Conservation (phyloP, 2,113 vertebrate species). For the Prunella himalayana region DNA sequence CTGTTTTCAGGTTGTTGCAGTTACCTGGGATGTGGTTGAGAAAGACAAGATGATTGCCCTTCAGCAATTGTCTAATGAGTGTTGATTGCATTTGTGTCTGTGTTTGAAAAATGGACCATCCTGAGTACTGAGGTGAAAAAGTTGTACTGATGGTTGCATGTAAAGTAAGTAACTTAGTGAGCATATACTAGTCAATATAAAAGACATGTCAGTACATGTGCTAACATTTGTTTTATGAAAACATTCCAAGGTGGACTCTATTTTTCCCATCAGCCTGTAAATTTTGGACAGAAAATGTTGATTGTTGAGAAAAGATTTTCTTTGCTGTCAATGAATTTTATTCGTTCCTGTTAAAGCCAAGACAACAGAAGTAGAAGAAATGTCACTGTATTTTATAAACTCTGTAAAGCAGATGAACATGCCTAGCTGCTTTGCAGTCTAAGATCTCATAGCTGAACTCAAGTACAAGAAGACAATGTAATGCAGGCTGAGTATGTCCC, state of each 20-base stretch:
- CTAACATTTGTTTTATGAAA: background rate
- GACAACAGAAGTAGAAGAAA: background rate
- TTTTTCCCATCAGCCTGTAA: background rate
- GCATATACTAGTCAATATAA: background rate
- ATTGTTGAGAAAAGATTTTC: background rate
- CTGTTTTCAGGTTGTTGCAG: background rate
- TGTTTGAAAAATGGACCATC: background rate
- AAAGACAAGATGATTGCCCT: background rate
- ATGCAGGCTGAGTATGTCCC: background rate
- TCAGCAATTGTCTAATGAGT: background rate
- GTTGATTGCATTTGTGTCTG: background rate
- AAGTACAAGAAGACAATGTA: background rate
- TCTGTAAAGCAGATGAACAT: background rate
- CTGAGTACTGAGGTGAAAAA: background rate
- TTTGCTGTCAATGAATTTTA: background rate
- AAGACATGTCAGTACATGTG: background rate
- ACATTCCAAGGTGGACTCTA: fast-evolving
- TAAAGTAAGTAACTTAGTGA: background rate
- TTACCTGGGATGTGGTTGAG: background rate
- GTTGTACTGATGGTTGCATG: background rate
- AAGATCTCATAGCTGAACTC: background rate
- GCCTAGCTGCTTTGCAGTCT: background rate
- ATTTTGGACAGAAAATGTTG: background rate
- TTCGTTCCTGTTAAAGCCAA: background rate
- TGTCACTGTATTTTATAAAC: background rate